phyloP scores from a whole-genome alignment of 1,140 invertebrate genomes.

The Tetramorium alpestre region DNA sequence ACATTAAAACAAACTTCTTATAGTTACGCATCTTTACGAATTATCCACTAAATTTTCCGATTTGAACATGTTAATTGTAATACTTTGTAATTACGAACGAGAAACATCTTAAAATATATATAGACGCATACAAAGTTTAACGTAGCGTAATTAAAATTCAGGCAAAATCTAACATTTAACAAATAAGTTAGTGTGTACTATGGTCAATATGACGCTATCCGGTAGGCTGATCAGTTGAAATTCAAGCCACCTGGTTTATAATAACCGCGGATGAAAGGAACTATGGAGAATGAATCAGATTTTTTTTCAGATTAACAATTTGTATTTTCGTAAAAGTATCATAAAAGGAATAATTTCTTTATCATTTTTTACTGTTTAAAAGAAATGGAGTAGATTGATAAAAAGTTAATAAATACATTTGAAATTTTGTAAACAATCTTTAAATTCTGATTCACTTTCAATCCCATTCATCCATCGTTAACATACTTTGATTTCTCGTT shows the following conservation, averaged over 20 bases:
- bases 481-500: slow-evolving; percentile 39
- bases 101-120: slow-evolving; percentile 33
- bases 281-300: background rate
- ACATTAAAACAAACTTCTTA: slow-evolving; percentile 33
- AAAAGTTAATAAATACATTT: background rate
- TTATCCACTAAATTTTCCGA: slow-evolving; percentile 10
- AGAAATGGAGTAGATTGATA: background rate
- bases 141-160: slow-evolving; percentile 20
- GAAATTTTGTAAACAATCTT: background rate
- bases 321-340: background rate
- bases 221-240: slow-evolving; percentile 39
- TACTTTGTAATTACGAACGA: slow-evolving; percentile 11
- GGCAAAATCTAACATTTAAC: slow-evolving; percentile 7
- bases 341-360: background rate
- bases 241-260: slow-evolving; percentile 15
- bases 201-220: slow-evolving; percentile 36
- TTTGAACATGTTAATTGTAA: slow-evolving; percentile 13
- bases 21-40: slow-evolving; percentile 13
- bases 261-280: slow-evolving; percentile 7
- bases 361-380: background rate
- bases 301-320: slow-evolving; percentile 20
- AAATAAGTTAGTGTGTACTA: slow-evolving; percentile 28
- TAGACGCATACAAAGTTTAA: slow-evolving; percentile 37
- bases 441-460: slow-evolving; percentile 24
- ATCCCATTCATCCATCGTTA: slow-evolving; percentile 13